Base-by-base conservation (phyloP, 1,140 invertebrate species). In the Druon quercuslanigerum region DNA sequence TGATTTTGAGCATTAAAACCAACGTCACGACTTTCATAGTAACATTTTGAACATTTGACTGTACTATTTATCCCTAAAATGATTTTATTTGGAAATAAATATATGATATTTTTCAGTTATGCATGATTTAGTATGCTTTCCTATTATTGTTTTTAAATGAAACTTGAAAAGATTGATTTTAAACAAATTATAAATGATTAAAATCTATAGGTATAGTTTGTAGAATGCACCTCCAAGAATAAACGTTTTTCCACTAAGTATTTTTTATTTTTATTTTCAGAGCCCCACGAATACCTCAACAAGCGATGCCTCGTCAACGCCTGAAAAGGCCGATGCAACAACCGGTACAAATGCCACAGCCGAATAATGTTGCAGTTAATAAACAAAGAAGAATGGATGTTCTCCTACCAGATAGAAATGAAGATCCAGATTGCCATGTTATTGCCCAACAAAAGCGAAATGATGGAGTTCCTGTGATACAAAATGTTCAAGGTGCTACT, bases 401-500 rank as follows among this genome's bases (percentile, higher is more conserved):
- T 14, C 79, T 94, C 11, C 84, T 94, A 12, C 93, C 93, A 0
- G 92, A 93, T 77, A 91, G 92, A 78, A 93, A 94, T 77, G 93
- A 94, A 78, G 93, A 94, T 79, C 93, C 93, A 11, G 93, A 94
- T 76, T 94, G 93, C 87, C 92, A 94, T 79, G 92, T 94, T 14
- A 95, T 95, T 85, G 94, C 94, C 5, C 93, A 95, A 89, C 95
- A 95, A 82, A 95, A 95, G 73, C 93, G 95, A 81, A 93, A 94
- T 56, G 94, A 95, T 9, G 94, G 95, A 2, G 79, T 95, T 51
- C 95, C 95, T 1, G 92, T 95, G 82, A 96, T 96, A 75, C 93
- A 95, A 72, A 95, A 94, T 85, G 94, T 96, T 72, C 94, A 95
- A 87, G 89, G 91, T 87, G 92, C 79, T 86, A 89, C 83, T 82